Base-by-base conservation (phyloP, 2,888 invertebrate genomes). In the Epistrophe eligans region DNA sequence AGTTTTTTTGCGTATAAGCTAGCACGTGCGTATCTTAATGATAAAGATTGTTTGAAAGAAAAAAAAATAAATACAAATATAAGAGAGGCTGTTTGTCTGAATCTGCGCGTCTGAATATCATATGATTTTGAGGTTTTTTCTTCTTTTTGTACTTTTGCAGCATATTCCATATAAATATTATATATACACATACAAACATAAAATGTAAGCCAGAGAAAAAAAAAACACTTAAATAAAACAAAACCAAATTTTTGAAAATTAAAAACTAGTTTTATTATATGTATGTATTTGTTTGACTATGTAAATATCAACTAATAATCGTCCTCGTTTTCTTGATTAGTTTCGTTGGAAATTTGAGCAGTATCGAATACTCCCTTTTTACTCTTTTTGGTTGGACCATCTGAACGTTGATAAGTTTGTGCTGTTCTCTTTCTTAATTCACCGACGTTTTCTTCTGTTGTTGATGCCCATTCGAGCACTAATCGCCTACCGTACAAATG, bases 401-500 rank as follows among this genome's bases (percentile, higher is more conserved):
- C 90, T 70, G 91, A 92, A 4, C 82, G 88, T 77, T 93, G 92
- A 89, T 95, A 95, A 90, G 95, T 94, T 91, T 96, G 94, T 0
- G 98, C 97, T 0, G 98, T 98, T 90, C 98, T 95, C 93, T 97
- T 97, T 85, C 99, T 94, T 80, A 99, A 93, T 88, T 96, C 95
- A 15, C 96, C 96, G 9, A 99, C 94, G 91, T 97, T 97, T 45
- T 95, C 95, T 66, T 95, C 94, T 77, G 96, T 95, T 7, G 88
- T 88, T n/a, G 91, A 90, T 0, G 93, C 92, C 99, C 99, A 99
- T 94, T 99, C 99, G 82, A 99, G 93, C 0, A 98, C 99, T 90
- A 99, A 94, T 76, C 99, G 95, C 89, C 99, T 95, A 0, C 99
- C 99, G 93, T 98, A 99, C 93, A 99, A 96, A 95, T 99, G 99